These are phyloP conservation scores for Pristionchus entomophagus DNA, from an alignment of 2,888 invertebrate species.

Conservation along the genomic window DNA sequence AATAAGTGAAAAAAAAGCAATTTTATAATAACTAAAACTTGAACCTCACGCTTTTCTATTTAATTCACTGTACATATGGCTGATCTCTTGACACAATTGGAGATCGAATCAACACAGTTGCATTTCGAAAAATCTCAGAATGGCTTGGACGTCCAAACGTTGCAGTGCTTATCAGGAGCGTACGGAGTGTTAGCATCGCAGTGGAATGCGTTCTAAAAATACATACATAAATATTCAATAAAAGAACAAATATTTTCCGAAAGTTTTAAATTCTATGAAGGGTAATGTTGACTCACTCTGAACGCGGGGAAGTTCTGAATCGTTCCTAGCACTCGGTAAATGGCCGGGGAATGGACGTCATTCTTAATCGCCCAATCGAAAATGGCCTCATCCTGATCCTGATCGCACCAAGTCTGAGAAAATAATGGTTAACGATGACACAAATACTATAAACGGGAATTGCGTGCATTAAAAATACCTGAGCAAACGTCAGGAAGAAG, in stretches of 20 bases:
- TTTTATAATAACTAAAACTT: no score
- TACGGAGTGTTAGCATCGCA: constrained; percentile 58
- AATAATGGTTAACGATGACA: neutral
- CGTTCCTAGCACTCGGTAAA: constrained; percentile 68
- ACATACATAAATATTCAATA: neutral
- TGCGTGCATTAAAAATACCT: no score
- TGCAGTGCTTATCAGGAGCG: constrained; percentile 59
- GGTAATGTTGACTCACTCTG: constrained; percentile 45
- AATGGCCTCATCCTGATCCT: constrained; percentile 47
- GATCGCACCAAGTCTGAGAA: constrained; percentile 63
- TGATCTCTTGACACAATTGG: no score
- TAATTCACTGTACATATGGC: no score
- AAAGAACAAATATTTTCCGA: neutral
- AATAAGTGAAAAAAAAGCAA: no score
- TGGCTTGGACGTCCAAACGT: constrained; percentile 60
- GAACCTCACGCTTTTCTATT: no score
- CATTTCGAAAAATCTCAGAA: no score
- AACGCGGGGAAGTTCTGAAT: constrained; percentile 74
- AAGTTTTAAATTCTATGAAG: neutral
- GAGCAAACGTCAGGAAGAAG: constrained; percentile 67
- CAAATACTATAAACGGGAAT: neutral
- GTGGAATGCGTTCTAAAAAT: constrained; percentile 59
- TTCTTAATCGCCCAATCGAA: constrained; percentile 53
- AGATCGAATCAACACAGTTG: no score
- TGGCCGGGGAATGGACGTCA: constrained; percentile 69